phyloP scores from a whole-genome alignment of 2,797 vertebrate species.

The Clarias platycephalus region DNA sequence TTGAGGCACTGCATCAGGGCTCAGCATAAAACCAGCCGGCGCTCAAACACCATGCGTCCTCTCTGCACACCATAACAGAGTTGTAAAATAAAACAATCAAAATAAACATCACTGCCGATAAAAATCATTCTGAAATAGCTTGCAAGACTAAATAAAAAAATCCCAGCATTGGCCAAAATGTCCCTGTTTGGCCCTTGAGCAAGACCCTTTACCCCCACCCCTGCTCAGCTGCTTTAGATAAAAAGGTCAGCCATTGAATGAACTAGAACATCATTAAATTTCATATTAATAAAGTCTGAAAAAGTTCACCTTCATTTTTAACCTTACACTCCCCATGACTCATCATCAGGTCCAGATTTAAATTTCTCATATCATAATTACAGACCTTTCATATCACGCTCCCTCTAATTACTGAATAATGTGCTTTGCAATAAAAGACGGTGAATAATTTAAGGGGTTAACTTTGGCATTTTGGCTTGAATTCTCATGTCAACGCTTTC shows the following conservation, averaged over 20 bases:
- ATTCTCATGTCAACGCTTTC: too few species aligned
- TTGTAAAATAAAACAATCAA: background rate
- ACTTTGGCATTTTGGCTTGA: background rate
- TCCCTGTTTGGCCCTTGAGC: background rate
- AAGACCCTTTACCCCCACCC: background rate
- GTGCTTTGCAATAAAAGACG: background rate
- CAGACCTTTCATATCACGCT: background rate
- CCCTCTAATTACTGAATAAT: background rate
- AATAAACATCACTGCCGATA: background rate
- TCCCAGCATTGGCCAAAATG: background rate
- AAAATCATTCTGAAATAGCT: background rate
- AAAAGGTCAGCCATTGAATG: background rate
- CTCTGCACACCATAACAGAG: too few species aligned
- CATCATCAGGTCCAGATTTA: background rate
- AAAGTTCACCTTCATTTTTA: background rate
- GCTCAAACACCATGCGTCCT: too few species aligned
- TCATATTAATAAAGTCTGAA: background rate
- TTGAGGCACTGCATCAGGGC: too few species aligned
- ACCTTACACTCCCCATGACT: background rate
- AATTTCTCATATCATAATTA: background rate
- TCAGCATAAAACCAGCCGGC: too few species aligned
- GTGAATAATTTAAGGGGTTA: background rate
- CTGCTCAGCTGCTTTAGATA: background rate
- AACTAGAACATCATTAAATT: background rate
- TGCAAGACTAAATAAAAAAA: background rate